A percentile compares a stretch with the other conserved stretches of the same genome.
These are phyloP conservation scores for Caenorhabditis brenneri DNA, from an alignment of 1,140 invertebrate species.

Conservation along the genomic window DNA sequence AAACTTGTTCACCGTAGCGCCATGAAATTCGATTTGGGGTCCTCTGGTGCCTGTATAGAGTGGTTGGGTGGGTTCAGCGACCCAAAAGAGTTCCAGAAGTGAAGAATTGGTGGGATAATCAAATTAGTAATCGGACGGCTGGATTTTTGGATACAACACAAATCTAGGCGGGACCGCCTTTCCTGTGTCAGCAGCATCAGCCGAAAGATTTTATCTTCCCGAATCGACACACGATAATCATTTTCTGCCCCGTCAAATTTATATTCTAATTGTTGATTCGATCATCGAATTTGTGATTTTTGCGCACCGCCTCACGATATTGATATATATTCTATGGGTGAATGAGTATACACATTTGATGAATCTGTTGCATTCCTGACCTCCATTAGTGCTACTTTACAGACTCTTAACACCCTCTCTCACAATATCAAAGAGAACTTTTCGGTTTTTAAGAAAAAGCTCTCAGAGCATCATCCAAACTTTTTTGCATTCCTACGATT, in stretches of 20 bases:
- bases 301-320: constrained; percentile 29
- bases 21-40: constrained; percentile 16
- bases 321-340: constrained; percentile 10
- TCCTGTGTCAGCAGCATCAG: constrained; percentile 12
- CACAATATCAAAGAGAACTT: too few relatives aligned
- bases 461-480: too few relatives aligned
- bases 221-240: constrained; percentile 30
- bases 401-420: too few relatives aligned
- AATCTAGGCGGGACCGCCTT: neutral
- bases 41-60: neutral
- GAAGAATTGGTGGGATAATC: neutral
- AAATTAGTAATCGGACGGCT: constrained; percentile 6
- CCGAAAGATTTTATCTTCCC: neutral
- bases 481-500: too few relatives aligned
- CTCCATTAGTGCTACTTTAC: neutral
- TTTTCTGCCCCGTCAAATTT: constrained; percentile 43
- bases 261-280: constrained; percentile 44
- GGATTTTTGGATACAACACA: neutral
- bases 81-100: neutral
- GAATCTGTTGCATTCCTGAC: neutral
- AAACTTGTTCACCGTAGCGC: constrained; percentile 19
- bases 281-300: constrained; percentile 40
- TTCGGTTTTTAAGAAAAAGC: too few relatives aligned
- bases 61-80: neutral
- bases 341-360: constrained; percentile 19